Evolutionary conservation across 2,888 invertebrate genomes (phyloP).

Genomic region (Bugulina stolonifera): DNA sequence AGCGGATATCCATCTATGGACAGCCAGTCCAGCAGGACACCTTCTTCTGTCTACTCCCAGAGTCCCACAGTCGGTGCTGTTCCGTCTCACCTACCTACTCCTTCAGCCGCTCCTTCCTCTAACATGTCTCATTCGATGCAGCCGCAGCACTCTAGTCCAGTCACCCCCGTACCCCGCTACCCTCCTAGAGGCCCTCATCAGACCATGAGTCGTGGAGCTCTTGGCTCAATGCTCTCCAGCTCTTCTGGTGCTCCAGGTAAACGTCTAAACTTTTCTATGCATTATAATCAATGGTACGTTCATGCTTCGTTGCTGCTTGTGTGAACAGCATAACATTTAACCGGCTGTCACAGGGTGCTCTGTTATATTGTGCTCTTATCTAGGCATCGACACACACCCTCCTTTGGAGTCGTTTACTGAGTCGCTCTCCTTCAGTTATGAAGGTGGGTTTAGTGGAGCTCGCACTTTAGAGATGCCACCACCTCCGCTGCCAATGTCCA

Average conservation of each 20-base stretch:
- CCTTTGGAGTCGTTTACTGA: neutral
- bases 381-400: neutral
- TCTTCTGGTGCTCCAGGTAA: neutral
- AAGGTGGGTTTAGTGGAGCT: neutral
- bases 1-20: neutral
- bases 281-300: neutral
- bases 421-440: neutral
- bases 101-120: neutral
- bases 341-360: too few relatives aligned
- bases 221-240: conserved; percentile 12
- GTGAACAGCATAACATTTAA: too few relatives aligned
- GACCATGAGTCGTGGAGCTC: conserved; percentile 5
- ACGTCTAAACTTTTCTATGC: neutral
- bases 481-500: neutral
- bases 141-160: neutral
- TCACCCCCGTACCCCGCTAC: neutral
- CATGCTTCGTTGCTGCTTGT: too few relatives aligned
- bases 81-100: neutral
- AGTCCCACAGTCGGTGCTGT: neutral
- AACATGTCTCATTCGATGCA: neutral
- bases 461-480: conserved; percentile 2
- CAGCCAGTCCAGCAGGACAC: neutral
- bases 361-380: too few relatives aligned
- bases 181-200: neutral
- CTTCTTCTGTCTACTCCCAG: neutral